These are phyloP conservation scores for Ptychochromis oligacanthus DNA, from an alignment of 2,113 vertebrate species.

Conservation along the genomic window DNA sequence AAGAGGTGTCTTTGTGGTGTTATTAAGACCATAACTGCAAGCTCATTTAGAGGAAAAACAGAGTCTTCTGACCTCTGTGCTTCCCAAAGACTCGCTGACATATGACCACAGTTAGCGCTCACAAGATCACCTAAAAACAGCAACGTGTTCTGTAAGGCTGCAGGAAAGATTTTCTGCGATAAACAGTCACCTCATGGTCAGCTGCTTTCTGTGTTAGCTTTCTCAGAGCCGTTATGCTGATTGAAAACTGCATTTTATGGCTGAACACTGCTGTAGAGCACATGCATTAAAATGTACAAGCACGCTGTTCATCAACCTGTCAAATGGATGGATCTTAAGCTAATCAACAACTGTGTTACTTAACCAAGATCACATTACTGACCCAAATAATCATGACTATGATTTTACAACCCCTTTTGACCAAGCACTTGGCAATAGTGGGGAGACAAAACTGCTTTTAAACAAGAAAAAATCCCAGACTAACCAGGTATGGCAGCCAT, in stretches of 20 bases:
- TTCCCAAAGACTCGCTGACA: not conserved
- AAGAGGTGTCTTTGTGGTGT: not conserved
- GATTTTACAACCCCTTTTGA: too few relatives aligned
- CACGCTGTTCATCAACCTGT: too few relatives aligned
- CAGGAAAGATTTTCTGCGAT: not conserved
- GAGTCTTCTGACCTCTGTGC: not conserved
- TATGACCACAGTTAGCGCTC: constrained; percentile 20
- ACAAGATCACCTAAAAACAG: constrained; percentile 49
- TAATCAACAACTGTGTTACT: too few relatives aligned
- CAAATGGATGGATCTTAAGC: not conserved
- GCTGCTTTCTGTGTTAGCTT: not conserved
- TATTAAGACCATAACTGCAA: not conserved
- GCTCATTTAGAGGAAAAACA: not conserved
- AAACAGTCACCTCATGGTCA: not conserved
- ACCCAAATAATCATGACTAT: too few relatives aligned
- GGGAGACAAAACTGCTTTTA: too few relatives aligned
- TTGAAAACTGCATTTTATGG: not conserved
- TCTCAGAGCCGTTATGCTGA: accelerated
- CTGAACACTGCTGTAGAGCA: not conserved
- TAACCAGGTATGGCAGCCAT: too few relatives aligned
- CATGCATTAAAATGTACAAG: not conserved
- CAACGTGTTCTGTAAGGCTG: accelerated
- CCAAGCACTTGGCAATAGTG: too few relatives aligned
- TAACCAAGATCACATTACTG: too few relatives aligned
- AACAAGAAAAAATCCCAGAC: too few relatives aligned